These are phyloP conservation scores for Chaenogobius annularis DNA, from an alignment of 2,113 vertebrate genomes.

Conservation along the genomic window DNA sequence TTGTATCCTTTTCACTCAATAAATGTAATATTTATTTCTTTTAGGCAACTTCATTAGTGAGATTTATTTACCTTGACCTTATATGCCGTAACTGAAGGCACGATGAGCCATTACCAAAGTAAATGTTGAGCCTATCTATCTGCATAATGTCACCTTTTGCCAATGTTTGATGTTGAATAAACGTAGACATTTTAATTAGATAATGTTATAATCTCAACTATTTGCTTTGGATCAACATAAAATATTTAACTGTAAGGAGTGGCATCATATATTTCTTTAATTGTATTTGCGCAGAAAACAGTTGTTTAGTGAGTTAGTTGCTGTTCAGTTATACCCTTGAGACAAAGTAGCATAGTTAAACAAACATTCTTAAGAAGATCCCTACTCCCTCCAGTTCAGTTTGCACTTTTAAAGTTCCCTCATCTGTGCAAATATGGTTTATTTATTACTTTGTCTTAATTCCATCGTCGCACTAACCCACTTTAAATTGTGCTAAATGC, in stretches of 20 bases:
- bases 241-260: too few relatives aligned
- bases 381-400: background rate
- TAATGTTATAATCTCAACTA: background rate
- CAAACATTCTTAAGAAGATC: background rate
- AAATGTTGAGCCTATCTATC: too few relatives aligned
- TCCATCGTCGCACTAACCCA: background rate
- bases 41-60: too few relatives aligned
- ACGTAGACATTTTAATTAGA: too few relatives aligned
- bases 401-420: background rate
- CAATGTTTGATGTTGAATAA: too few relatives aligned
- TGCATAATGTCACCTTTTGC: too few relatives aligned
- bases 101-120: too few relatives aligned
- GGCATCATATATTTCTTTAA: background rate
- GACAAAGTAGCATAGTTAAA: background rate
- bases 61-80: too few relatives aligned
- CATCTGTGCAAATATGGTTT: background rate
- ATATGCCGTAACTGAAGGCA: too few relatives aligned
- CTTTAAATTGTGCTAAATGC: constrained; percentile 31
- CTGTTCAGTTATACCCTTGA: background rate
- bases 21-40: too few relatives aligned
- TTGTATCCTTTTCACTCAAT: too few relatives aligned
- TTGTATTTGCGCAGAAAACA: background rate
- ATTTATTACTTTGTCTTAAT: background rate
- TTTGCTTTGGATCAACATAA: too few relatives aligned
- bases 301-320: background rate